Base-by-base conservation (phyloP, 2,797 vertebrate species). In the Coreius guichenoti region DNA sequence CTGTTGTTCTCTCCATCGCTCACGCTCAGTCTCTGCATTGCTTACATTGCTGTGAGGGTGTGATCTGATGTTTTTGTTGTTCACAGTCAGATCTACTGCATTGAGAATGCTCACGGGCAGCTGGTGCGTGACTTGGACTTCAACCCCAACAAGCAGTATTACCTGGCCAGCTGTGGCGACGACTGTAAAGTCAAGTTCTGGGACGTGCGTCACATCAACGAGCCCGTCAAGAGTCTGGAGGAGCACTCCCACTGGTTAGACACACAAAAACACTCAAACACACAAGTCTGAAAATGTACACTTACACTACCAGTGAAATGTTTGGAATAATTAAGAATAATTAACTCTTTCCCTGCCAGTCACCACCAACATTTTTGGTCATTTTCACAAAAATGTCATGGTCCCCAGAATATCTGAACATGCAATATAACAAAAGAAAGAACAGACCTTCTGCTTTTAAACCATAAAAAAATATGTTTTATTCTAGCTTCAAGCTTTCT, bases 151-250 rank as follows among this genome's bases (percentile, higher is more conserved):
- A 98, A 97, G 83, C 98, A 99, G 91, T 99, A 99, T 94, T 99
- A 97, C 94, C 92, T 99, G 90, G 96, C 98, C 88, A 99, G 97
- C 96, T 99, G 98, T 0, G 98, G 98, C 68, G 98, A 99, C 51
- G 98, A 99, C 96, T 99, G 98, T 95, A 99, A 97, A 95, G 98
- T 99, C 94, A 99, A 98, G 93, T 99, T 99, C 95, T 99, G 98
- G 98, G 98, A 99, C 73, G 96, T 97, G 0, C 96, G 98, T 82
- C 97, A 96, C 16, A 94, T 96, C 92, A 93, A 93, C 4, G 97
- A 98, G 87, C 97, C 98, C 0, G 95, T 99, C 92, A 97, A 96
- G 94, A 96, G 94, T 67, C 95, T 99, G 86, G 98, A 99, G 94
- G 97, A 99, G 89, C 98, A 99, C 93, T 99, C 98, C 0, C 98